Evolutionary conservation across 2,797 vertebrate species (phyloP), one percentile per base, ranked within the genome.

Genomic region (Danionella dracula): DNA sequence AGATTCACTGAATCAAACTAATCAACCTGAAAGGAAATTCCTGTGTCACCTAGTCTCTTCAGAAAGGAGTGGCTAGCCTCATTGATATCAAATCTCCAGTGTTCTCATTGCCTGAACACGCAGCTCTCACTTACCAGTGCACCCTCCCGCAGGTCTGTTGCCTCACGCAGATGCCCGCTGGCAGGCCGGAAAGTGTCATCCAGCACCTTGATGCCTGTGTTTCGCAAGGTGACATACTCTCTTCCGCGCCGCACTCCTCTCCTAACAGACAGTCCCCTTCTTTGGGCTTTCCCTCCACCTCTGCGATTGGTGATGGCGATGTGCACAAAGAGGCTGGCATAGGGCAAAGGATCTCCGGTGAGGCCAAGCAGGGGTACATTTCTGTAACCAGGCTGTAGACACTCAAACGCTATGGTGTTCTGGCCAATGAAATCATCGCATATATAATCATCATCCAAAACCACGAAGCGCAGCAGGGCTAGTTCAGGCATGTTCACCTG

Each of bases 341-440:
- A 93, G 17, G 94, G 90, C 80, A 99, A 86, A 68, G 90, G 82
- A 21, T 98, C 96, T 5, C 96, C 96, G 1, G 90, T 79, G 46
- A 96, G 86, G 20, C 91, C 93, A 42, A 93, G 88, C 83, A 99
- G 83, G 0, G 96, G 95, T 40, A 99, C 91, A 8, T 94, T 94
- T 44, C 96, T 90, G 81, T 97, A 99, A 1, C 96, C 96, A 0
- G 94, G 90, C 84, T 96, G 96, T 73, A 99, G 84, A 83, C 94
- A 97, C 81, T 99, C 96, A 13, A 97, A 92, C 0, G 96, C 92
- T 53, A 97, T 83, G 13, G 91, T 95, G 77, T 94, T 95, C 79
- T 99, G 96, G 23, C 96, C 96, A 41, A 99, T 99, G 82, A 99
- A 99, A 72, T 99, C 96, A 17, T 99, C 96, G 10, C 96, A 95